phyloP scores from a whole-genome alignment of 2,797 vertebrate genomes.

The Peromyscus attwateri region DNA sequence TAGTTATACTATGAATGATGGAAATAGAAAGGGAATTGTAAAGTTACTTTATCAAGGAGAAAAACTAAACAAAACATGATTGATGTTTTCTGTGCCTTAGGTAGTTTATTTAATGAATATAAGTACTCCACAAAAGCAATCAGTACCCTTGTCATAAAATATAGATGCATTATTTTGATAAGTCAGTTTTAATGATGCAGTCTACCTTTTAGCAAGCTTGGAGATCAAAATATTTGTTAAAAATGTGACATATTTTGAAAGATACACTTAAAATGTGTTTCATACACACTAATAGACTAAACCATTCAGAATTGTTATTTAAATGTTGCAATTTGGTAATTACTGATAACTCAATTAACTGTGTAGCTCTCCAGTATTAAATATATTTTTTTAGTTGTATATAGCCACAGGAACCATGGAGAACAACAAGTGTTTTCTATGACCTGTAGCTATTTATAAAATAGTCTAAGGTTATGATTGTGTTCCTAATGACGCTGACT shows the following conservation, averaged over 20 bases:
- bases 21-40: background rate
- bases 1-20: background rate
- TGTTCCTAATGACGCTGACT: background rate
- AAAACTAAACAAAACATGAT: background rate
- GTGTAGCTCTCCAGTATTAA: background rate
- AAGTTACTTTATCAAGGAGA: background rate
- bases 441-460: constrained; percentile 14
- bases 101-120: background rate
- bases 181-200: background rate
- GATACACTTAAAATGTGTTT: background rate
- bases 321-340: background rate
- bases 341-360: background rate
- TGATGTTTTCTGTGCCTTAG: background rate
- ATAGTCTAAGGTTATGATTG: background rate
- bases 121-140: background rate
- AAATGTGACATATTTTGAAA: constrained; percentile 9
- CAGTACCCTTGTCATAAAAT: background rate
- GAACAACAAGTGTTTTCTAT: background rate
- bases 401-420: background rate
- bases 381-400: background rate
- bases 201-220: constrained; percentile 27
- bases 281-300: background rate
- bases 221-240: constrained; percentile 9
- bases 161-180: background rate
- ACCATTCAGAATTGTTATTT: constrained; percentile 8